Base-by-base conservation (phyloP, 35 echinoderm and acorn worm species). In the Diadema setosum region DNA sequence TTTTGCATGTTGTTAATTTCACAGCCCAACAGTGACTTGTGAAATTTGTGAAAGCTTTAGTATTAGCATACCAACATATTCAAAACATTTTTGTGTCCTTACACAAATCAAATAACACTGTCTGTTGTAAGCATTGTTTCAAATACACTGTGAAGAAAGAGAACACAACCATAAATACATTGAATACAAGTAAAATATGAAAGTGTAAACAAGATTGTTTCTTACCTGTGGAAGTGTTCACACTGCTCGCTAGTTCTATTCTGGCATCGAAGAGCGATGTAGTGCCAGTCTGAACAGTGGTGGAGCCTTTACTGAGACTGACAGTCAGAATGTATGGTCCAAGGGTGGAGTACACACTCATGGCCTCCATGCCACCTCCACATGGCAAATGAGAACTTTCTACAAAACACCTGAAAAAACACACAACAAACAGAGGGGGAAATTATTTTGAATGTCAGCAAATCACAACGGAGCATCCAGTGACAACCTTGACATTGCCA, bases 191-290 rank as follows among this genome's bases (percentile, higher is more conserved):
- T n/a, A n/a, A n/a, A n/a, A n/a, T n/a, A n/a, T n/a, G n/a, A n/a
- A n/a, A n/a, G n/a, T n/a, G n/a, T n/a, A n/a, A n/a, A n/a, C n/a
- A n/a, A n/a, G n/a, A n/a, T n/a, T n/a, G n/a, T n/a, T n/a, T n/a
- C n/a, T n/a, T n/a, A 89, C 87, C 87, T 61, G 42, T 42, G 45
- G 81, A 52, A 64, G 16, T 57, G 5, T 59, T 36, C 23, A 39
- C 25, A 59, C 61, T 76, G 36, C 3, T 37, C 2, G 87, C 87
- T 5, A 89, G 87, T 29, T 81, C 46, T 59, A 80, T 80, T 65
- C 74, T 64, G 39, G 87, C 87, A 40, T 89, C 87, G 45, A 89
- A 89, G 52, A 80, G 74, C n/a, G 56, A 74, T 9, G 73, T 89
- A 39, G 50, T 25, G 16, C 74, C 87, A 34, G 76, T 55, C 67